Percentiles rank a stretch among this genome's conserved stretches.
phyloP scores from a whole-genome alignment of 1,140 invertebrate species.

The Bombus affinis region DNA sequence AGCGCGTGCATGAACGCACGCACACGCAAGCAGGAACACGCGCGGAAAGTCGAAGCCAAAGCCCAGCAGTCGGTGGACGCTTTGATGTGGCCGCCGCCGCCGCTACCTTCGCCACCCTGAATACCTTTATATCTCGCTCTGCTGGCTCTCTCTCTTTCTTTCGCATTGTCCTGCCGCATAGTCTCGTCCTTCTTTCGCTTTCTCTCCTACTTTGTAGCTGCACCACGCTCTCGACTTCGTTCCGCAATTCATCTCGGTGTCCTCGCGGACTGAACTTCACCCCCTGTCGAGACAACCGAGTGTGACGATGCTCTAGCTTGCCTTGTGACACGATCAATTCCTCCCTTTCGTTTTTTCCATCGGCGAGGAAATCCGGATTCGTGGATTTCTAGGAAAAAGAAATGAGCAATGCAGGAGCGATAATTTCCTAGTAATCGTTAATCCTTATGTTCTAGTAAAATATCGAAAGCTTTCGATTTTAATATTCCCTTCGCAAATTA shows the following conservation, averaged over 20 bases:
- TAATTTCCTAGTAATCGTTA: not conserved
- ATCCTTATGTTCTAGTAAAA: not conserved
- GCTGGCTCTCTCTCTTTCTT: slow-evolving; percentile 45
- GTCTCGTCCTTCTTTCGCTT: slow-evolving; percentile 20
- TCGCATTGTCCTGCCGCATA: slow-evolving; percentile 12
- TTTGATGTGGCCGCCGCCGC: slow-evolving; percentile 77
- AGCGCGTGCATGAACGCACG: slow-evolving; percentile 47
- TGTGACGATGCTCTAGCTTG: slow-evolving; percentile 33
- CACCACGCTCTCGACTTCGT: slow-evolving; percentile 37
- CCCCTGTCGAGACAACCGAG: slow-evolving; percentile 24
- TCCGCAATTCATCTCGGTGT: slow-evolving; percentile 54
- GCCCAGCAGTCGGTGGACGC: slow-evolving; percentile 73
- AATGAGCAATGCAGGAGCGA: not conserved
- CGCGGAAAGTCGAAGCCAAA: slow-evolving; percentile 64
- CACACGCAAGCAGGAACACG: slow-evolving; percentile 55
- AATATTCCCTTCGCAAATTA: not conserved
- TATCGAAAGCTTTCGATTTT: not conserved
- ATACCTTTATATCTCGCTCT: slow-evolving; percentile 71
- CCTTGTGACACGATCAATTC: slow-evolving; percentile 28
- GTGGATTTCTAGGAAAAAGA: not conserved
- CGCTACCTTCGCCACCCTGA: slow-evolving; percentile 74
- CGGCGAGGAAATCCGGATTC: not conserved
- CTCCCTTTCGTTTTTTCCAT: not conserved
- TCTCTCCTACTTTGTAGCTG: slow-evolving; percentile 20
- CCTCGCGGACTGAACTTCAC: slow-evolving; percentile 36